Evolutionary conservation across 2,113 vertebrate species (phyloP).

Genomic region (Labeo rohita): DNA sequence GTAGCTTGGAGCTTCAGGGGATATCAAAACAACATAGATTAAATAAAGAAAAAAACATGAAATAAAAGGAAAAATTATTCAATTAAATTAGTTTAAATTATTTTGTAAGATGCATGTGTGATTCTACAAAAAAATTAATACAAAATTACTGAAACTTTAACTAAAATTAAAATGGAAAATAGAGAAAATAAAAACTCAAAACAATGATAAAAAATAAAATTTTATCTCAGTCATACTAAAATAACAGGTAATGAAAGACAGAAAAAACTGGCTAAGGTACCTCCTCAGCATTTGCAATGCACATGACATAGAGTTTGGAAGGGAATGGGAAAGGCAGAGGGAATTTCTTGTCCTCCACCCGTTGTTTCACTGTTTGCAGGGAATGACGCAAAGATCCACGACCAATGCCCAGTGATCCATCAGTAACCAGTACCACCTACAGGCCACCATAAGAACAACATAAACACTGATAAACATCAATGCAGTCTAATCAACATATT

Average conservation of each 20-base stretch:
- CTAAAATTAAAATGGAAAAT: not conserved
- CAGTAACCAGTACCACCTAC: constrained; percentile 94
- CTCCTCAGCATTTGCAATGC: constrained; percentile 96
- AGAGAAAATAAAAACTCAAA: not conserved
- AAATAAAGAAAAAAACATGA: not conserved
- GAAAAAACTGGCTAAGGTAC: constrained; percentile 67
- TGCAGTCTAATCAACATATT: not conserved
- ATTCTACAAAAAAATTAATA: too few species aligned
- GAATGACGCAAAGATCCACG: constrained; percentile 92
- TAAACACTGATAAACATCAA: constrained; percentile 1
- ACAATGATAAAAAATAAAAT: not conserved
- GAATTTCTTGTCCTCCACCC: constrained; percentile 89
- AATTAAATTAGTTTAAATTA: too few species aligned
- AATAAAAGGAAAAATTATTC: too few species aligned
- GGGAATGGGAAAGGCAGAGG: constrained; percentile 95
- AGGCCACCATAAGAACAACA: constrained; percentile 46
- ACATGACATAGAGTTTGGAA: constrained; percentile 93
- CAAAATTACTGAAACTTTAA: not conserved
- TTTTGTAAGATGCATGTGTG: too few species aligned
- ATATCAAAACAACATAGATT: constrained; percentile 40
- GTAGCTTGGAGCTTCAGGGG: constrained; percentile 86
- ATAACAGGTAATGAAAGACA: not conserved
- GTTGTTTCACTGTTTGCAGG: constrained; percentile 84
- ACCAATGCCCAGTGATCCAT: constrained; percentile 94
- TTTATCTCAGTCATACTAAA: not conserved